Evolutionary conservation across 2,888 invertebrate species (phyloP), one percentile per base, ranked within the genome.

Genomic region (Rutpela maculata): DNA sequence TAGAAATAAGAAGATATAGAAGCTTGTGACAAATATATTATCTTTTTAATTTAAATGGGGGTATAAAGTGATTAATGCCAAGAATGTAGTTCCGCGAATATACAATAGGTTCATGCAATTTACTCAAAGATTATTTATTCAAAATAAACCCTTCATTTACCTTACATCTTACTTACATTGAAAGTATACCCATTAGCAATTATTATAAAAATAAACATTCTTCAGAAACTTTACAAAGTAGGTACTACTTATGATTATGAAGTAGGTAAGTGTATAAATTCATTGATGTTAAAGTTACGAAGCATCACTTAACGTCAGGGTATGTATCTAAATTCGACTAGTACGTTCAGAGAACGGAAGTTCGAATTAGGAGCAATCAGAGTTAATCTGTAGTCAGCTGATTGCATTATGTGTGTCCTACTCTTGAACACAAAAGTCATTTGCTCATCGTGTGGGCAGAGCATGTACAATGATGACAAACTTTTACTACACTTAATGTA

Each of bases 361-460:
- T 85, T 86, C 83, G 86, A 90, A 90, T 90, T 90, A 90, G 88
- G 89, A 88, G 86, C 89, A 90, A 90, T 90, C 90, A 89, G 84
- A 87, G 86, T 88, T 88, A 90, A 89, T 90, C 88, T 88, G 86
- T 86, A 87, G 88, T 88, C 89, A 89, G 89, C 89, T 89, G 89
- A 89, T 89, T 89, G 86, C 86, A 88, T 88, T 87, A 88, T 88
- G 74, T 81, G 80, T 84, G 88, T 87, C 87, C 87, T 75, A 78
- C 73, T 78, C 78, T 81, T 73, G 72, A 75, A 76, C 76, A 76
- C 73, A 70, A 77, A 78, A 75, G 75, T 77, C 68, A 62, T 77
- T 78, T 78, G 78, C 75, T 79, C 69, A 62, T 17, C 55, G 67
- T 67, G 67, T 67, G 67, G 67, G 67, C 67, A 55, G 67, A 67